Conservation (phyloP, 2,113 vertebrate species). For the Cettia cetti region DNA sequence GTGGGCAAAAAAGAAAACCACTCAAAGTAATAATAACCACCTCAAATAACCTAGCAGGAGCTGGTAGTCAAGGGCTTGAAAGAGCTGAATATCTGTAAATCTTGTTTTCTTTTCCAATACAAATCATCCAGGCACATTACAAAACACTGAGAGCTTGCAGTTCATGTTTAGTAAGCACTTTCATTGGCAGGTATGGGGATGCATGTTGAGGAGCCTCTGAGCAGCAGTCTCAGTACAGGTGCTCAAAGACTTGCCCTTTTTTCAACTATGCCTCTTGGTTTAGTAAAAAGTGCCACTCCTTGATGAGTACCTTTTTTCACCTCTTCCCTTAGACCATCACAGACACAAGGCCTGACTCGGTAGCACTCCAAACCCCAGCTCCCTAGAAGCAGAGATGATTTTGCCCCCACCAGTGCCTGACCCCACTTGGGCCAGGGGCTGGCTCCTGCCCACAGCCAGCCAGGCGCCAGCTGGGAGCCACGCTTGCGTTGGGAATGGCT, state of each 20-base stretch:
- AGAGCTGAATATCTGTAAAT: background rate
- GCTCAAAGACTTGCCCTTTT: background rate
- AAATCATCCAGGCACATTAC: background rate
- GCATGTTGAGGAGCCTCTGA: background rate
- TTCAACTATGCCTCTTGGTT: background rate
- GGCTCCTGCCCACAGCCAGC: background rate
- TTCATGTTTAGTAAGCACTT: background rate
- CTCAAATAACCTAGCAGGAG: background rate
- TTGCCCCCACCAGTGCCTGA: accelerated
- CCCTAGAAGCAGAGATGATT: background rate
- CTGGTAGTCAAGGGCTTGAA: background rate
- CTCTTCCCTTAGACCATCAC: background rate
- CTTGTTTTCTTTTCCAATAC: background rate
- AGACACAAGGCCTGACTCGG: background rate
- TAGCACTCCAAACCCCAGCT: background rate
- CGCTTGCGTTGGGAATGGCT: accelerated
- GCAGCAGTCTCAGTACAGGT: background rate
- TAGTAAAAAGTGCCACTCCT: background rate
- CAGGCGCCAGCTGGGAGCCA: background rate
- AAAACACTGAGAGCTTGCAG: background rate
- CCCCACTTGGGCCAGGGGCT: background rate
- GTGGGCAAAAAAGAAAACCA: background rate
- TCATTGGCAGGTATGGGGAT: background rate
- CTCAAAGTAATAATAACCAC: background rate
- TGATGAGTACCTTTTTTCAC: background rate